Percentiles rank a stretch among this genome's conserved stretches.
Conservation (phyloP, 2,113 vertebrate genomes). For the Apodemus sylvaticus region DNA sequence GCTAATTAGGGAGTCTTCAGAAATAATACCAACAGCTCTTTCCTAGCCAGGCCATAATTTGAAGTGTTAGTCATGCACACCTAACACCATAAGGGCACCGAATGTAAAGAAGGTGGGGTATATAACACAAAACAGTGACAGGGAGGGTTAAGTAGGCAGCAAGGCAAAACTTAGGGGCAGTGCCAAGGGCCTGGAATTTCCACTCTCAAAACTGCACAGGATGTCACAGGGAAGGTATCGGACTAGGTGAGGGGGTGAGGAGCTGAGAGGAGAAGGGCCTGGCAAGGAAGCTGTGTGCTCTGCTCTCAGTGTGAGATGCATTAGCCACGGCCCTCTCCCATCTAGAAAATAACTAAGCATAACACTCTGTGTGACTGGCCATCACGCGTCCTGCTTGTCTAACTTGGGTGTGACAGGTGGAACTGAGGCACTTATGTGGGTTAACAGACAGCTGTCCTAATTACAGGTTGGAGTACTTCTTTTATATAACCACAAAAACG, state of each 20-base stretch:
- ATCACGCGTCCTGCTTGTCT: background rate
- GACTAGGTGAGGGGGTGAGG: background rate
- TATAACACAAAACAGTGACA: background rate
- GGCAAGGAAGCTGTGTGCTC: background rate
- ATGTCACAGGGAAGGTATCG: background rate
- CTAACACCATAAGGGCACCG: background rate
- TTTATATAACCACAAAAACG: conserved; percentile 60
- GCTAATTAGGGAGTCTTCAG: background rate
- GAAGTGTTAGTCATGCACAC: conserved; percentile 11
- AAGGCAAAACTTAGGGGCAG: background rate
- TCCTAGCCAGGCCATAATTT: background rate
- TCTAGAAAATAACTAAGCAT: conserved; percentile 11
- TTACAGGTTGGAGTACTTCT: conserved; percentile 48
- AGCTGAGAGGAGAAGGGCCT: background rate
- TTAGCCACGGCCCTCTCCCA: background rate
- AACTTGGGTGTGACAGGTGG: conserved; percentile 27
- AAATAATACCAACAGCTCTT: background rate
- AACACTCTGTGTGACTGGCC: background rate
- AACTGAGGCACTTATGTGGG: background rate
- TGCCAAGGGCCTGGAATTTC: conserved; percentile 8
- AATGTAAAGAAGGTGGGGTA: background rate
- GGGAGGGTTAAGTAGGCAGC: background rate
- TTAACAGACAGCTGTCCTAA: conserved; percentile 52
- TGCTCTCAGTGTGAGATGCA: background rate
- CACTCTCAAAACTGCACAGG: background rate